Base-by-base conservation (phyloP, 1,140 invertebrate genomes). In the Formica selysi region DNA sequence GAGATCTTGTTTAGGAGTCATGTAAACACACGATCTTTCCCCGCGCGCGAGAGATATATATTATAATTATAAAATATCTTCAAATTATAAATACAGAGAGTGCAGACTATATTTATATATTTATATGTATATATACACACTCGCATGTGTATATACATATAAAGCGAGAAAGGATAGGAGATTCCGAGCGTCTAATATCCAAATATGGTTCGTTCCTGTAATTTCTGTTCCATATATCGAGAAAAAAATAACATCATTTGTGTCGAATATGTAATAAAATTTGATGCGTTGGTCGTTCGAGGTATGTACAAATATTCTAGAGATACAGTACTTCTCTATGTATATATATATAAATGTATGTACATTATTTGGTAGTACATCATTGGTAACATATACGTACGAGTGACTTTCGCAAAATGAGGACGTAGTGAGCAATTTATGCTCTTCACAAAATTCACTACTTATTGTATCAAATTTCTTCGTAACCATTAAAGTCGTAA, bases 351-450 rank as follows among this genome's bases (percentile, higher is more conserved):
- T 85, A 51, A 84, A 87, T 73, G 51, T 85, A 88, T 88, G 51
- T 85, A 89, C 86, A 88, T 89, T 91, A 93, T 94, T 94, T 94
- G 92, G 92, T 93, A 90, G 87, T 91, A 91, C 87, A 89, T 92
- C 85, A 92, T 90, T 92, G 87, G 89, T 91, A 93, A 92, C 89
- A 87, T 85, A 86, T 90, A 57, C 59, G 44, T 70, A 61, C 65
- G 74, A 79, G 71, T 80, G 57, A 85, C 74, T 70, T 38, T 87
- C 48, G 61, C 78, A 83, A 87, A 91, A 61, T 59, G 87, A 76
- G 38, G n/a, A 86, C 36, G 59, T 81, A 91, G 68, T 38, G 89
- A 89, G 88, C 73, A 8, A 79, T 76, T 86, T 48, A 78, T 6
- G 57, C 87, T 83, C 8, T 29, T 36, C 68, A 59, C 4, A 26